Evolutionary conservation across 2,113 vertebrate genomes (phyloP).

Genomic region (Hyperopisus bebe): DNA sequence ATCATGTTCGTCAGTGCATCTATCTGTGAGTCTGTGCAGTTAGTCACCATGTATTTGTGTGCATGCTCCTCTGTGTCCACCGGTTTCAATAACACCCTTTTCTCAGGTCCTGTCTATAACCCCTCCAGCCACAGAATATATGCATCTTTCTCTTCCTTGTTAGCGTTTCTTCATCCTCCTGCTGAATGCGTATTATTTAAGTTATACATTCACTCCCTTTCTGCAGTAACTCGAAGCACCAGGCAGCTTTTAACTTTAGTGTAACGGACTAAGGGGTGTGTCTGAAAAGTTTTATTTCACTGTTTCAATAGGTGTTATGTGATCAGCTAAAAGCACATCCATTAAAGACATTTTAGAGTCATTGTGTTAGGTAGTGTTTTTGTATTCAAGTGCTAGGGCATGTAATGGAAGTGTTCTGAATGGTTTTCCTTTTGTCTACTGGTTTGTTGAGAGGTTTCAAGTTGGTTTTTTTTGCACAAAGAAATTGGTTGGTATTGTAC

Average conservation of each 20-base stretch:
- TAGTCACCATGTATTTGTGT: background rate
- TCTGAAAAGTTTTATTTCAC: background rate
- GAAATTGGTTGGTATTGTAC: background rate
- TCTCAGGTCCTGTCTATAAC: background rate
- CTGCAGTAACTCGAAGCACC: background rate
- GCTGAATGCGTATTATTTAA: background rate
- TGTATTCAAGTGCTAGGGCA: background rate
- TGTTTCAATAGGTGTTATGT: background rate
- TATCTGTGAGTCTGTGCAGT: conserved; percentile 3
- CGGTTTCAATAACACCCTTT: background rate
- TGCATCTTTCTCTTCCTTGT: background rate
- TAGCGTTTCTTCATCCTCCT: background rate
- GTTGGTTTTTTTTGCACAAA: background rate
- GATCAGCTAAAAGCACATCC: background rate
- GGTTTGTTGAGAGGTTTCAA: background rate
- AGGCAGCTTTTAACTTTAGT: background rate
- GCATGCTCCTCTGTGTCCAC: background rate
- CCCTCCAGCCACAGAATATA: background rate
- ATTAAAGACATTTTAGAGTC: background rate
- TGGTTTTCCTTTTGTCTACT: background rate
- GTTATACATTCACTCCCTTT: background rate
- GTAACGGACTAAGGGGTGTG: background rate
- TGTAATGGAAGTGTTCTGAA: background rate
- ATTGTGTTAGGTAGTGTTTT: background rate
- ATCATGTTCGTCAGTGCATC: background rate